A percentile compares a stretch with the other conserved stretches of the same genome.
phyloP scores from a whole-genome alignment of 2,888 invertebrate genomes.

The Perithous albicinctus region DNA sequence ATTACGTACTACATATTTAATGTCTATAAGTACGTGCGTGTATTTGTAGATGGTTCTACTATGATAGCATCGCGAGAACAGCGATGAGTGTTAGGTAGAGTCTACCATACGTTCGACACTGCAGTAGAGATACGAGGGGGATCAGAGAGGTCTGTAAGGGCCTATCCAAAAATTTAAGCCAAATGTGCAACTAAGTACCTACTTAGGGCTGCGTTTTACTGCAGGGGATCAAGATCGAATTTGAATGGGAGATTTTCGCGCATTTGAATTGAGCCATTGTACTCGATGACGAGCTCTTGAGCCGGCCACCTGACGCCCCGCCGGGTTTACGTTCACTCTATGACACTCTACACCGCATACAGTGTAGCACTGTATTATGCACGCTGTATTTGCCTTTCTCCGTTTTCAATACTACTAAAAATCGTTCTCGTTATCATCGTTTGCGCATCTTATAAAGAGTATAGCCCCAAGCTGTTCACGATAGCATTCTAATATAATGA shows the following conservation, averaged over 20 bases:
- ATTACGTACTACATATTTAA: slow-evolving; percentile 40
- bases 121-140: slow-evolving; percentile 59
- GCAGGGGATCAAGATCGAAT: slow-evolving; percentile 79
- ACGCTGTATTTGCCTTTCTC: slow-evolving; percentile 37
- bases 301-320: slow-evolving; percentile 81
- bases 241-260: slow-evolving; percentile 82
- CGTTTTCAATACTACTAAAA: slow-evolving; percentile 32
- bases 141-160: slow-evolving; percentile 31
- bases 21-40: slow-evolving; percentile 4
- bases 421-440: slow-evolving; percentile 24
- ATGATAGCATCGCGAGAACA: slow-evolving; percentile 50
- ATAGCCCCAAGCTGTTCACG: slow-evolving; percentile 9
- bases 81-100: slow-evolving; percentile 48
- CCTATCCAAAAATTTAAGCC: slow-evolving; percentile 78
- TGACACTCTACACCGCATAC: slow-evolving; percentile 27
- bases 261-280: slow-evolving; percentile 82
- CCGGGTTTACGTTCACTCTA: slow-evolving; percentile 62
- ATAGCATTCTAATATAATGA: slow-evolving; percentile 13
- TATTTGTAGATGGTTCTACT: slow-evolving; percentile 21
- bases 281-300: slow-evolving; percentile 66
- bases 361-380: neutral
- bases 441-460: slow-evolving; percentile 16
- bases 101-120: slow-evolving; percentile 47
- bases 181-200: slow-evolving; percentile 85
- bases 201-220: slow-evolving; percentile 81